Base-by-base conservation (phyloP, 2,797 vertebrate species). In the Pelochelys cantorii region DNA sequence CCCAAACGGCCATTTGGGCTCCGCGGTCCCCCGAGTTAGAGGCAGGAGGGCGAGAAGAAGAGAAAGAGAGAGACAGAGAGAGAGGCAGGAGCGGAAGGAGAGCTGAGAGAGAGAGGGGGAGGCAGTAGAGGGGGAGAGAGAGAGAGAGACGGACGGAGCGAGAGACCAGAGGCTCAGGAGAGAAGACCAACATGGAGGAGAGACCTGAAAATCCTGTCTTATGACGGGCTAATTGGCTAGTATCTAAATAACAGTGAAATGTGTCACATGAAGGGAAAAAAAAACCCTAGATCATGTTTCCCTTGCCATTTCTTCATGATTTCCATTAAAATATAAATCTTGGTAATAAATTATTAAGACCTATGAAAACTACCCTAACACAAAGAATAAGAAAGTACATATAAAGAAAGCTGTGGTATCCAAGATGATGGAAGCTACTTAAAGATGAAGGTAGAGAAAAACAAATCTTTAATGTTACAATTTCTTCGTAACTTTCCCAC, bases 331-430 rank as follows among this genome's bases (percentile, higher is more conserved):
- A 96, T 89, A 84, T 93, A 97, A 96, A 89, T 96, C 92, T 56
- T 95, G 91, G 93, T 97, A 97, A 97, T 97, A 98, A 98, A 98
- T 97, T 86, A 56, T 95, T 97, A 97, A 97, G 91, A 95, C 90
- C 94, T 95, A 96, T 89, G 95, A 97, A 97, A 97, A 93, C 56
- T 71, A 77, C 81, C 81, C 53, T 96, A 96, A 96, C 95, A 97
- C 92, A 96, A 92, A 11, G 48, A 94, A 84, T 87, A 91, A 89
- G n/a, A 95, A 77, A 29, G 81, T 89, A 34, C 20, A 84, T n/a
- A 89, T 29, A 81, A 82, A 81, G 37, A 48, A 94, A 92, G 8
- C 3, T 5, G 48, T 85, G 86, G 34, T 42, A 86, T 42, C 25
- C 82, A 92, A 91, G 87, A 52, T 77, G 25, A 83, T 62, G 20